Percentiles rank a stretch among this genome's conserved stretches.
phyloP scores from a whole-genome alignment of 1,140 invertebrate genomes.

The Macrosteles quadrilineatus region DNA sequence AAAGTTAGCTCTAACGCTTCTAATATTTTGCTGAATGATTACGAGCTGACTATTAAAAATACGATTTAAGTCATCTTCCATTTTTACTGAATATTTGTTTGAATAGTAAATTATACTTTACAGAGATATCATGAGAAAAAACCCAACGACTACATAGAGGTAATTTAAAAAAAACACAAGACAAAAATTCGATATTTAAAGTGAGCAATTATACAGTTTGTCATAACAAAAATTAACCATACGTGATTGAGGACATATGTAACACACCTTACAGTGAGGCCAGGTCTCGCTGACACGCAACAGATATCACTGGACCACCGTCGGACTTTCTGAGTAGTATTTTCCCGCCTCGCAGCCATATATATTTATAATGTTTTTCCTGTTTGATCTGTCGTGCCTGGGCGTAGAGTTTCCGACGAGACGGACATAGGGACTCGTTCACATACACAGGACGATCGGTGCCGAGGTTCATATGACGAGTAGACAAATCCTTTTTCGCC shows the following conservation, averaged over 20 bases:
- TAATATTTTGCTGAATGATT: neutral
- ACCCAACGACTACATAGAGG: neutral
- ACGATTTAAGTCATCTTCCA: too few species aligned
- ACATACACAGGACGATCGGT: conserved; percentile 23
- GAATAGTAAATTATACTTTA: neutral
- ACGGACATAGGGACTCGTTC: conserved; percentile 27
- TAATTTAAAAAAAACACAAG: neutral
- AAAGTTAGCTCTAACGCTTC: neutral
- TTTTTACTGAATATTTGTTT: too few species aligned
- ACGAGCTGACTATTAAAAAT: too few species aligned
- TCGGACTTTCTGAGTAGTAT: conserved; percentile 27
- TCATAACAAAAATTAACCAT: neutral
- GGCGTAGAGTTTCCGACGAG: conserved; percentile 15
- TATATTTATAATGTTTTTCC: conserved; percentile 25
- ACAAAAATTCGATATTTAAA: neutral
- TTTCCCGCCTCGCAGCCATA: conserved; percentile 31
- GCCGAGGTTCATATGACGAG: neutral
- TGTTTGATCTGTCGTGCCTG: conserved; percentile 12
- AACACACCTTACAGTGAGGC: neutral
- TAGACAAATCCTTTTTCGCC: conserved; percentile 8
- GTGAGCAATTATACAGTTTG: neutral
- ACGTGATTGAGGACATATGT: neutral
- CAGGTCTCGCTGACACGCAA: neutral
- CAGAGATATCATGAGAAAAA: neutral
- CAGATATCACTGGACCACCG: neutral